Base-by-base conservation (phyloP, 2,888 invertebrate species). In the Nasonia oneida region DNA sequence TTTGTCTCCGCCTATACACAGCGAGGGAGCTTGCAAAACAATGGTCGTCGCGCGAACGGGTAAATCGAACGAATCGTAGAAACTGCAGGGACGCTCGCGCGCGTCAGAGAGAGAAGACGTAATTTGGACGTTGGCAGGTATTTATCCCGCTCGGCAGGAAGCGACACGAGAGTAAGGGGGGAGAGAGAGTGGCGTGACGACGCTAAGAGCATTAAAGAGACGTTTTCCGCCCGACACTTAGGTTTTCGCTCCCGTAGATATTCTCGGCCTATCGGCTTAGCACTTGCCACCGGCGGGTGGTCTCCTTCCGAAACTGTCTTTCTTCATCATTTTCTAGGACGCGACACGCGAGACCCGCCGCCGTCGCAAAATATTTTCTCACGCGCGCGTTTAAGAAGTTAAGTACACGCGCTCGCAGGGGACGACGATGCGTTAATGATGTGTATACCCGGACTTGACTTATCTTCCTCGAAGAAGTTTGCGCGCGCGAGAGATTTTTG, bases 121-220 rank as follows among this genome's bases (percentile, higher is more conserved):
- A 91, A 92, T 92, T 92, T 90, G 90, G 90, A 88, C 89, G 90
- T 89, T 91, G 91, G 90, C 91, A 91, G 90, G 91, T 92, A 91
- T 92, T 91, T 92, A 91, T 91, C 90, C 89, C 87, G 88, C 90
- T 86, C 89, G 89, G 89, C 90, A 89, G 90, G 90, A 91, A 91
- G 89, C 90, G 89, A 88, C 70, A 23, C 57, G 29, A 77, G 75
- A 67, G 87, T 37, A 85, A 86, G 86, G 83, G 87, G 83, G 87
- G 88, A 88, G 89, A 71, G 75, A 50, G 42, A 15, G 15, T n/a
- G 61, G 90, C 88, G 90, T 89, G 90, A 90, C 91, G 91, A 90
- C 89, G 91, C 89, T 93, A 93, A 93, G 93, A 92, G 93, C 91
- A 92, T 93, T 93, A 92, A 91, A 91, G 92, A 91, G 91, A 92